phyloP scores from a whole-genome alignment of 64 coral and sea anemone genomes.

The Pocillopora verrucosa region DNA sequence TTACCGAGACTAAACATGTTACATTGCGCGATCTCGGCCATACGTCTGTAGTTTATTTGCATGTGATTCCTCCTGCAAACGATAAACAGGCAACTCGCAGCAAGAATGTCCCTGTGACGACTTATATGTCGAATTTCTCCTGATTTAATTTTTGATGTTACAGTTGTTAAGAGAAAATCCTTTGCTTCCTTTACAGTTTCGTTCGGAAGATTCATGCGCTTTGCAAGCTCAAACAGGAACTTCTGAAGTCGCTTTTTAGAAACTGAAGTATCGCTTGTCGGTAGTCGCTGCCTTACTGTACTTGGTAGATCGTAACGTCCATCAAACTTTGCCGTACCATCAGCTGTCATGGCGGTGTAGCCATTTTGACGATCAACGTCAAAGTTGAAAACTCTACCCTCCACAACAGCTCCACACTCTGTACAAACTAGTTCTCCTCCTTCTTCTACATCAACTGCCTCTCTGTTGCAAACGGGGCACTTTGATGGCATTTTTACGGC shows the following conservation, averaged over 20 bases:
- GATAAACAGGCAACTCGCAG: conserved; percentile 11
- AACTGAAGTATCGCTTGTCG: background rate
- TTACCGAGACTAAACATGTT: conserved; percentile 13
- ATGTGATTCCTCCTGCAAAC: conserved; percentile 21
- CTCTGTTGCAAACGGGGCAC: conserved; percentile 7
- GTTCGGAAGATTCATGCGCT: conserved; percentile 6
- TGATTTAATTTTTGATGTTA: background rate
- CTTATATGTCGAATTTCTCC: background rate
- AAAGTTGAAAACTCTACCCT: conserved; percentile 30
- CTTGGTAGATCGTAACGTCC: conserved; percentile 2
- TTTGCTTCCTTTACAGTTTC: background rate
- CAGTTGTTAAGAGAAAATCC: background rate
- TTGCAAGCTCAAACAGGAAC: background rate
- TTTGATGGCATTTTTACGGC: conserved; percentile 11
- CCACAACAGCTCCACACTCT: background rate
- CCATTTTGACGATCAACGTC: background rate
- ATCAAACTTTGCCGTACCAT: background rate
- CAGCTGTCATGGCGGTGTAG: background rate
- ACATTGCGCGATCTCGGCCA: conserved; percentile 22
- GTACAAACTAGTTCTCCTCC: conserved; percentile 8
- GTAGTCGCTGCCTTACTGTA: background rate
- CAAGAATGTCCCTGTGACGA: background rate
- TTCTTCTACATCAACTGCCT: background rate
- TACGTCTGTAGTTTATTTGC: conserved; percentile 8
- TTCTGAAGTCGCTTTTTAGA: background rate